Conservation (phyloP, 2,888 invertebrate species). For the Oscheius sp. region DNA sequence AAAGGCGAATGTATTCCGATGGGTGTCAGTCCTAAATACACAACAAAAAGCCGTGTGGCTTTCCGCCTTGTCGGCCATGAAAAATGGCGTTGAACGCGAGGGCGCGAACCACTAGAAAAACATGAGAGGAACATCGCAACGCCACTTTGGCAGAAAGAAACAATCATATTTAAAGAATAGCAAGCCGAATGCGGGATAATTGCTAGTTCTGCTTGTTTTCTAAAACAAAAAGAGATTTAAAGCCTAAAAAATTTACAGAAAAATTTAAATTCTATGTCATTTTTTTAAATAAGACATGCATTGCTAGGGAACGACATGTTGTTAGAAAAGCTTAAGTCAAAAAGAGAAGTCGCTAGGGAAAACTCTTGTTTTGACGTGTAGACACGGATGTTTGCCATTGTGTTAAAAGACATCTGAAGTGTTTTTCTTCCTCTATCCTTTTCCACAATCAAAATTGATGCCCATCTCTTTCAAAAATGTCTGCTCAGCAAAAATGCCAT, state of each 20-base stretch:
- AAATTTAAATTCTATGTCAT: too few relatives aligned
- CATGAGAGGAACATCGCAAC: neutral
- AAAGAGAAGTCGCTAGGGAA: neutral
- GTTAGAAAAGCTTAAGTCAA: too few relatives aligned
- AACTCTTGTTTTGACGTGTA: neutral
- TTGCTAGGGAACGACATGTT: neutral
- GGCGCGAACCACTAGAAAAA: neutral
- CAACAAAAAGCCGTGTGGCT: slow-evolving; percentile 1
- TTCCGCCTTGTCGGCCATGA: slow-evolving; percentile 4
- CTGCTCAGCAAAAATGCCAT: neutral
- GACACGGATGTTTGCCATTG: slow-evolving; percentile 7
- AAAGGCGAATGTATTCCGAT: neutral
- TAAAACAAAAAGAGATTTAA: neutral
- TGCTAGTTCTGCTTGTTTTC: too few relatives aligned
- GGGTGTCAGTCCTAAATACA: neutral
- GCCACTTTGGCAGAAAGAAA: neutral
- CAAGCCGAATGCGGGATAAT: too few relatives aligned
- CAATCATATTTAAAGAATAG: neutral
- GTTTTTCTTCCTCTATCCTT: slow-evolving; percentile 7
- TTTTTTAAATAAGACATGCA: neutral
- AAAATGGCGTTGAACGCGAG: neutral
- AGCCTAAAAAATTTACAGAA: too few relatives aligned
- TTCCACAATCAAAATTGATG: neutral
- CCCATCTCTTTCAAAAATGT: neutral
- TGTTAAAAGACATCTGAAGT: slow-evolving; percentile 22